Evolutionary conservation across 2,888 invertebrate genomes (phyloP).

Genomic region (Pyrrhia umbra): DNA sequence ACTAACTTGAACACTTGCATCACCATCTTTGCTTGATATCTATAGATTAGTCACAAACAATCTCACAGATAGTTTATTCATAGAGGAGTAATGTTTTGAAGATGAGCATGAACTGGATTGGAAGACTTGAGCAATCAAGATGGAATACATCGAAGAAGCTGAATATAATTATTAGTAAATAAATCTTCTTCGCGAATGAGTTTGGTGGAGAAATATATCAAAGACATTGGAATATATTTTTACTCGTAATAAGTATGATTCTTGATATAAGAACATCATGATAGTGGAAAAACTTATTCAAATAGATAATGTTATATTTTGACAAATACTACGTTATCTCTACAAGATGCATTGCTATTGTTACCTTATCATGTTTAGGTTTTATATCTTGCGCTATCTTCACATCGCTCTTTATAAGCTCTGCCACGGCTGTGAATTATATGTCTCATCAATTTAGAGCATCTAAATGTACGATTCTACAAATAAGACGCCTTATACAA

Average conservation of each 20-base stretch:
- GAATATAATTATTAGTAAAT: slow-evolving; percentile 50
- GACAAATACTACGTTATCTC: slow-evolving; percentile 22
- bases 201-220: slow-evolving; percentile 47
- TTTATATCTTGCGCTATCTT: slow-evolving; percentile 40
- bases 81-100: slow-evolving; percentile 55
- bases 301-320: slow-evolving; percentile 14
- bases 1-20: slow-evolving; percentile 78
- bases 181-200: slow-evolving; percentile 59
- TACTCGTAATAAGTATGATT: too few relatives aligned
- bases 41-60: slow-evolving; percentile 69
- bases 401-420: slow-evolving; percentile 6
- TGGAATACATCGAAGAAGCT: slow-evolving; percentile 65
- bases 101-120: slow-evolving; percentile 77
- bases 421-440: background rate
- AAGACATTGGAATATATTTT: slow-evolving; percentile 62
- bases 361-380: slow-evolving; percentile 30
- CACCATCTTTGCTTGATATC: slow-evolving; percentile 53
- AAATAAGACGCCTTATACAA: background rate
- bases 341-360: slow-evolving; percentile 35
- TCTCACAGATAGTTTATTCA: slow-evolving; percentile 47
- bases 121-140: slow-evolving; percentile 83
- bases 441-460: slow-evolving; percentile 8
- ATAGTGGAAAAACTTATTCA: slow-evolving; percentile 6
- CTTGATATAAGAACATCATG: background rate
- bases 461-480: slow-evolving; percentile 8